Evolutionary conservation across 2,888 invertebrate genomes (phyloP), one percentile per base, ranked within the genome.

Genomic region (Andrena bicolor): DNA sequence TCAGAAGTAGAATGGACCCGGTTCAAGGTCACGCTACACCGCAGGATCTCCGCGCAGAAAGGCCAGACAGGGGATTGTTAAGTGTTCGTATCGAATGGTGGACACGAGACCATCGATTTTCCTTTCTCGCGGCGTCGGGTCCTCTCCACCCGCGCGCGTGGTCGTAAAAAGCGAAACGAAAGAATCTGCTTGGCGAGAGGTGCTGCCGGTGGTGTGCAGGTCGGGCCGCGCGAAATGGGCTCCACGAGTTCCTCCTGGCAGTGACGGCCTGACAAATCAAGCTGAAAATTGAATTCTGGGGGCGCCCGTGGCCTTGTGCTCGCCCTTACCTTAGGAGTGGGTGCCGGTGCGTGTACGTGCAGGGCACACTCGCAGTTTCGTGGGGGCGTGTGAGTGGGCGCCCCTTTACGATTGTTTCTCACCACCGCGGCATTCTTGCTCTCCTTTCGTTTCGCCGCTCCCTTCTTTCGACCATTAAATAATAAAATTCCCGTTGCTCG

Each of bases 221-320:
- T 70, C 86, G 88, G 86, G 85, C 86, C 83, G 88, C 86, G 88
- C 89, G 89, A 90, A 91, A 91, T 91, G 90, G 89, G 89, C 86
- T 90, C 85, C 85, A 66, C 69, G 80, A 83, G 86, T 86, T 90
- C 84, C 84, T 86, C 79, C 81, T 84, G 87, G 79, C 90, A 82
- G 89, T 90, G 91, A 91, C 92, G 90, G 86, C 86, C 92, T 91
- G 92, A 92, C 92, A 92, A 92, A 93, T 93, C 93, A 93, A 92
- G 91, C 93, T 92, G 93, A 93, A 93, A 93, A 93, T 93, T 93
- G 92, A 93, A 93, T 93, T 93, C 92, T 91, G 86, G 88, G 85
- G 90, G 78, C 84, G 80, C 79, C 76, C 77, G 76, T 87, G 84
- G 87, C 85, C 85, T 87, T 80, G 79, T 61, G 63, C 85, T 61